Evolutionary conservation across 2,888 invertebrate species (phyloP).

Genomic region (Molanna angustata): DNA sequence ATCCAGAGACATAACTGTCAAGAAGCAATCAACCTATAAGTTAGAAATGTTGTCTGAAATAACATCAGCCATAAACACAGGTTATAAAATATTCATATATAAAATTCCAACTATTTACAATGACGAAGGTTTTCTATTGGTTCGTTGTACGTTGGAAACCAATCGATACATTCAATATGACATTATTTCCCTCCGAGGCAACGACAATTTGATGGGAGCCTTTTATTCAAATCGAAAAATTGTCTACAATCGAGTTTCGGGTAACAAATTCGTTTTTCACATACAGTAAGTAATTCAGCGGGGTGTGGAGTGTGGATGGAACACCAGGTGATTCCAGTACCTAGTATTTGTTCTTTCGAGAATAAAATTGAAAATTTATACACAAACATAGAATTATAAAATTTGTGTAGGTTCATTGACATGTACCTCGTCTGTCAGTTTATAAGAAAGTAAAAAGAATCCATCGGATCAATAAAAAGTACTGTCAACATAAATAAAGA

Average conservation of each 20-base stretch:
- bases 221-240: conserved; percentile 34
- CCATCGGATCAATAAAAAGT: too few relatives aligned
- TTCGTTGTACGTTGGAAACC: conserved; percentile 2
- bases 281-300: too few relatives aligned
- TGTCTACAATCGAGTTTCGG: conserved; percentile 33
- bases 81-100: conserved; percentile 21
- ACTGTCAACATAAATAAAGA: too few relatives aligned
- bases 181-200: conserved; percentile 21
- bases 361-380: too few relatives aligned
- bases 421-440: too few relatives aligned
- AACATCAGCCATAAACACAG: conserved; percentile 15
- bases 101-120: conserved; percentile 12
- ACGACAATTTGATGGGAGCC: conserved; percentile 33
- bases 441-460: too few relatives aligned
- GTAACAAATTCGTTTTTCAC: conserved; percentile 31
- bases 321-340: too few relatives aligned
- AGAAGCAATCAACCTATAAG: neutral
- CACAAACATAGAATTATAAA: too few relatives aligned
- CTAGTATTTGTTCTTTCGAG: too few relatives aligned
- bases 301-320: too few relatives aligned
- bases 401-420: too few relatives aligned
- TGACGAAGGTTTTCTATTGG: conserved; percentile 15
- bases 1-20: neutral
- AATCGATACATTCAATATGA: conserved; percentile 19
- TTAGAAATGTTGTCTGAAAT: neutral